Conservation (phyloP, 2,113 vertebrate species). For the Zingel zingel region DNA sequence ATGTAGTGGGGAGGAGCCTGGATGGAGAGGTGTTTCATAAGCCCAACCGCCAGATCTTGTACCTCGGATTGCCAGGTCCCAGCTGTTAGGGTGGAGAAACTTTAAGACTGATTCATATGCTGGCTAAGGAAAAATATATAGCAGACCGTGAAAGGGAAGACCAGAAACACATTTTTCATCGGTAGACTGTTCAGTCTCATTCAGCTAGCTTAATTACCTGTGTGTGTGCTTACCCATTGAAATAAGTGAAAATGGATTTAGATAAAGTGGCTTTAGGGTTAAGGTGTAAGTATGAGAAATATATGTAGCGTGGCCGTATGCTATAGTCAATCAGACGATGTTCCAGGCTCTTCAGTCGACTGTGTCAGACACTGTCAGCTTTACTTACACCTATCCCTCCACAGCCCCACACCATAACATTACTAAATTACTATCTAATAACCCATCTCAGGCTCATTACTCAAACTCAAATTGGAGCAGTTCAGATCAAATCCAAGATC, state of each 20-base stretch:
- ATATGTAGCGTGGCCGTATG: not conserved
- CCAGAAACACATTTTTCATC: slow-evolving; percentile 28
- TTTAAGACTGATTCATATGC: slow-evolving; percentile 30
- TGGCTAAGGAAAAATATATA: slow-evolving; percentile 23
- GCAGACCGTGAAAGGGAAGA: slow-evolving; percentile 2
- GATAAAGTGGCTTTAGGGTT: slow-evolving; percentile 31
- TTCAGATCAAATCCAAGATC: slow-evolving; percentile 60
- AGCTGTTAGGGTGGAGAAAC: slow-evolving; percentile 49
- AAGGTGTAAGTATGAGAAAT: not conserved
- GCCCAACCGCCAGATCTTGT: slow-evolving; percentile 30
- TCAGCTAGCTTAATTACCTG: slow-evolving; percentile 49
- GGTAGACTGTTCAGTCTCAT: slow-evolving; percentile 8
- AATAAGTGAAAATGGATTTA: slow-evolving; percentile 17
- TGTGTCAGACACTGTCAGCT: slow-evolving; percentile 53
- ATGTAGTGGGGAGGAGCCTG: slow-evolving; percentile 43
- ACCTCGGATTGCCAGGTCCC: slow-evolving; percentile 40
- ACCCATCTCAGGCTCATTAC: slow-evolving; percentile 69
- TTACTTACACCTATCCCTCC: slow-evolving; percentile 54
- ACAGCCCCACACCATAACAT: slow-evolving; percentile 22
- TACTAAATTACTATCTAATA: slow-evolving; percentile 68
- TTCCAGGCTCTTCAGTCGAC: slow-evolving; percentile 33
- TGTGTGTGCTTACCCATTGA: slow-evolving; percentile 15
- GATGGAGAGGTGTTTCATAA: slow-evolving; percentile 72
- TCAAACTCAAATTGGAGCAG: slow-evolving; percentile 58
- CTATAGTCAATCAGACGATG: slow-evolving; percentile 27